Base-by-base conservation (phyloP, 2,888 invertebrate genomes). In the Thereva unica region DNA sequence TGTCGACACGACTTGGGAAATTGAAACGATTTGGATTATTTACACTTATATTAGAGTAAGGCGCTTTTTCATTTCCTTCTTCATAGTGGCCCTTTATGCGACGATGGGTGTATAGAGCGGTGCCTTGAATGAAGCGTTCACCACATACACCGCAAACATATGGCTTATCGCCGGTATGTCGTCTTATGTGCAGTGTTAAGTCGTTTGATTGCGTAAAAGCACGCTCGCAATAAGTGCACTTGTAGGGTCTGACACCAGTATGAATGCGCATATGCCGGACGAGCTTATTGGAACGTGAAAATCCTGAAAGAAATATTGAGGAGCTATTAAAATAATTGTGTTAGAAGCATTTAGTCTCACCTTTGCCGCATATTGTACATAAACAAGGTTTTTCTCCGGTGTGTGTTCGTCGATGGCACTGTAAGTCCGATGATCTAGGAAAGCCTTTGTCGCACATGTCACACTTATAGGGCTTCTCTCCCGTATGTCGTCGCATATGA, bases 171-270 rank as follows among this genome's bases (percentile, higher is more conserved):
- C 89, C 89, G 0, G 89, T 89, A 74, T 89, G 89, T 0, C 89
- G 82, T 0, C 89, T 83, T 73, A 89, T 85, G 75, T 89, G 89
- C 10, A 89, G 76, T 0, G 87, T 87, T 56, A 89, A 79, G 74
- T 89, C 89, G 76, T 89, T 89, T 59, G 89, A 89, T 77, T 89
- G 89, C 0, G 89, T 87, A 76, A 89, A 89, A 37, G 79, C 78
- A 68, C 79, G 79, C 35, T 79, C 78, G 63, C 81, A 81, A 55
- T 78, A 86, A 3, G 84, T 83, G 71, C 86, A 87, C 73, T 86
- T 85, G 76, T 86, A 86, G 0, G 86, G 86, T 40, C 84, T 80
- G 53, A 83, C 83, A 1, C 86, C 86, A 0, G 77, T 79, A 71
- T 80, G 81, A 34, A 86, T 85, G 5, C 86, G 83, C 85, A 85